Evolutionary conservation across 2,113 vertebrate species (phyloP).

Genomic region (Octodon degus): DNA sequence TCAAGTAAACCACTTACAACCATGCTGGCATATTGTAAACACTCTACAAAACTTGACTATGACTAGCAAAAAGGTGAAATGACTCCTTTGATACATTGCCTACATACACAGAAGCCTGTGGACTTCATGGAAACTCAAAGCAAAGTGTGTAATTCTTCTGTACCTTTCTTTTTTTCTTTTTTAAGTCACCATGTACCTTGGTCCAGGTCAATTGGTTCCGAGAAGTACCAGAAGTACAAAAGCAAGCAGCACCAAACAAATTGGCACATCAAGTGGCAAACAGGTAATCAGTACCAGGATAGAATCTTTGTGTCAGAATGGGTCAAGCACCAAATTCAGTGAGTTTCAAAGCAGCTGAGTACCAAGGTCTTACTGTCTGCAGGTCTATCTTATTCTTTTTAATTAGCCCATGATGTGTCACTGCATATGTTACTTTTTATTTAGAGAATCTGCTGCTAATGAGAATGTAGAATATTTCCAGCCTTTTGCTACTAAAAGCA

Average conservation of each 20-base stretch:
- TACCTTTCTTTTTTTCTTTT: background rate
- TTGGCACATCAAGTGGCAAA: background rate
- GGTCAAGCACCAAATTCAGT: background rate
- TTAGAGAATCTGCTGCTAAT: background rate
- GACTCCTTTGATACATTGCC: background rate
- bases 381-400: background rate
- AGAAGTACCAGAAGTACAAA: background rate
- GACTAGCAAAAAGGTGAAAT: background rate
- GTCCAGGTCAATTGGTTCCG: background rate
- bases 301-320: background rate
- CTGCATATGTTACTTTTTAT: background rate
- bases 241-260: background rate
- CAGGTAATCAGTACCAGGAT: background rate
- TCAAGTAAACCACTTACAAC: background rate
- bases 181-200: background rate
- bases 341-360: background rate
- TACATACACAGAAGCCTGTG: background rate
- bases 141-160: background rate
- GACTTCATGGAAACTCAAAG: background rate
- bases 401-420: background rate
- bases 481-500: background rate
- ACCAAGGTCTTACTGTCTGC: background rate
- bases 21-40: background rate
- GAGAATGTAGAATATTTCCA: slow-evolving; percentile 1
- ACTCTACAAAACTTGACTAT: background rate